Percentiles rank a stretch among this genome's conserved stretches.
These are phyloP conservation scores for Dryas iulia DNA, from an alignment of 1,140 invertebrate genomes.

Conservation along the genomic window DNA sequence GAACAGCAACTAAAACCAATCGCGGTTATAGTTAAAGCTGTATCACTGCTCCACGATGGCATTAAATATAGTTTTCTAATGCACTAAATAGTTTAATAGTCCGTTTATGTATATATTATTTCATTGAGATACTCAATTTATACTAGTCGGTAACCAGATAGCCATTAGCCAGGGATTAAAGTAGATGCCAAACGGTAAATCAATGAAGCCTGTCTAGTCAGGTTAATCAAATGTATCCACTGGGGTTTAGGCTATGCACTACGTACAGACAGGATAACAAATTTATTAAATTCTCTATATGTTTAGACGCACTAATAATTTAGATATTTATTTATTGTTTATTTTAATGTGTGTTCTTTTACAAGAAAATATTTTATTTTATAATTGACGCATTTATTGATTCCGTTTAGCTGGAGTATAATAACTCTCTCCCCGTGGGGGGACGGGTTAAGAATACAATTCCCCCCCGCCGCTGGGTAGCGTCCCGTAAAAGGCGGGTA, in stretches of 20 bases:
- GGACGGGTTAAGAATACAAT: too few relatives aligned
- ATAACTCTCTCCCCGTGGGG: too few relatives aligned
- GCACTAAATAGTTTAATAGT: background rate
- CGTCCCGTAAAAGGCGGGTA: too few relatives aligned
- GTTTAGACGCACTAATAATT: background rate
- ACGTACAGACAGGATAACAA: slow-evolving; percentile 41
- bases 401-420: too few relatives aligned
- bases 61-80: too few relatives aligned
- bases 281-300: slow-evolving; percentile 4
- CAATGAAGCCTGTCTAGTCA: slow-evolving; percentile 78
- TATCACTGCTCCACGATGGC: too few relatives aligned
- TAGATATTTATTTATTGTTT: background rate
- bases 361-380: too few relatives aligned
- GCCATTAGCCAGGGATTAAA: slow-evolving; percentile 68
- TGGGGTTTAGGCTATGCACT: slow-evolving; percentile 61
- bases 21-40: too few relatives aligned
- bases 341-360: too few relatives aligned
- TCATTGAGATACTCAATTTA: slow-evolving; percentile 11
- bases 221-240: slow-evolving; percentile 78
- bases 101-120: background rate
- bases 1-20: too few relatives aligned
- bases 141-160: slow-evolving; percentile 38
- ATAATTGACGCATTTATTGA: too few relatives aligned
- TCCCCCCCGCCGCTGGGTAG: too few relatives aligned
- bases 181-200: slow-evolving; percentile 76